Evolutionary conservation across 92 coral and sea anemone species (phyloP), one percentile per base, ranked within the genome.

Genomic region (Hydrozoanthus gracilis): DNA sequence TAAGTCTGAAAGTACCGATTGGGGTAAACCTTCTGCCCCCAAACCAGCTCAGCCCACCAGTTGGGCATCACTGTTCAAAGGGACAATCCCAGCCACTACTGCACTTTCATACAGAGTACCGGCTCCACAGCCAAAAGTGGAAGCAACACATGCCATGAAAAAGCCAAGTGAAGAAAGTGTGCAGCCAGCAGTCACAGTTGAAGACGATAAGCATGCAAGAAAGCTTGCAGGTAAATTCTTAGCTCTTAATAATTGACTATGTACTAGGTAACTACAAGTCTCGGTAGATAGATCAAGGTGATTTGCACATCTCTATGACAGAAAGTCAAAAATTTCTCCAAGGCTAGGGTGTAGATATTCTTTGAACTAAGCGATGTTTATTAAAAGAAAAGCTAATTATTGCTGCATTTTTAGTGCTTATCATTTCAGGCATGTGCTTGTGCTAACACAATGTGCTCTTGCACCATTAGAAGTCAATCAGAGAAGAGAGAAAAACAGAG

Each of bases 31-130:
- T 17, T 14, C 71, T 5, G 7, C 78, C 10, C 67, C 76, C 6
- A 90, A 82, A 58, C 78, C 90, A 11, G 83, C 83, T 50, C 87
- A 88, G 14, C 64, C 13, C 18, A 75, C 84, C 8, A 93, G 90
- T 15, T 97, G 99, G 99, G 98, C 98, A 8, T 98, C 94, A 13
- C 88, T 97, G 87, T 95, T 97, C 86, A 95, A 96, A 88, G 79
- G 77, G 44, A 84, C 92, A 52, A 51, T 93, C 12, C 65, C 91
- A 8, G 79, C 92, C 71, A 79, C 85, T 46, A 55, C 94, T 7
- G 93, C 86, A 5, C 70, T 84, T 75, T 88, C 79, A n/a, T 65
- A 82, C 51, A 88, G 82, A 56, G 66, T 86, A 45, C 45, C 87
- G 51, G 51, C 72, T n/a, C 55, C 68, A 35, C 84, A 82, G 9